Percentiles rank a stretch among this genome's conserved stretches.
These are phyloP conservation scores for Aramus guarauna DNA, from an alignment of 2,113 vertebrate species.

Conservation along the genomic window DNA sequence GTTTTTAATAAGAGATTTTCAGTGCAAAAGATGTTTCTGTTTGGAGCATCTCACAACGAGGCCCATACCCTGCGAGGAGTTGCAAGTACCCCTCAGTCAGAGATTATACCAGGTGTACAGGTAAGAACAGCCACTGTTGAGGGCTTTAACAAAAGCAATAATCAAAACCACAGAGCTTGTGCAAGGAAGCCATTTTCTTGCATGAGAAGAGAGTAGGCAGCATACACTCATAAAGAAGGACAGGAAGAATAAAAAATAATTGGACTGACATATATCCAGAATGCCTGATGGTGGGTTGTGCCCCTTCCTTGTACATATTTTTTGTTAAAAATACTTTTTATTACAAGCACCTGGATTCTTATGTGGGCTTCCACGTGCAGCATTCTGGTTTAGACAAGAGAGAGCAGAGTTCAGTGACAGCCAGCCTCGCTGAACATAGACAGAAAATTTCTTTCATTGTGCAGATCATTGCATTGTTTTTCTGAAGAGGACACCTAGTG, in stretches of 20 bases:
- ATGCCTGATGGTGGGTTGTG: not conserved
- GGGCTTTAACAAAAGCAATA: not conserved
- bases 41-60: not conserved
- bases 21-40: not conserved
- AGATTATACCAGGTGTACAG: not conserved
- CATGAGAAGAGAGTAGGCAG: not conserved
- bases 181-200: not conserved
- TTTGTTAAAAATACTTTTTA: not conserved
- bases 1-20: not conserved
- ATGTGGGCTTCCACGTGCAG: not conserved
- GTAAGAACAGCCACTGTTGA: not conserved
- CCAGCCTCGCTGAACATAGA: not conserved
- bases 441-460: not conserved
- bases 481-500: conserved; percentile 27
- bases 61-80: not conserved
- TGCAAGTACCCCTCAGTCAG: not conserved
- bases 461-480: not conserved
- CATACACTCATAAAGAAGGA: not conserved
- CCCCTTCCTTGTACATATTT: not conserved
- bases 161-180: not conserved
- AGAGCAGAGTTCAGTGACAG: not conserved
- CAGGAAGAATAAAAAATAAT: not conserved
- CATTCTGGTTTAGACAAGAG: not conserved
- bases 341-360: not conserved
- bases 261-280: not conserved